A percentile compares a stretch with the other conserved stretches of the same genome.
These are phyloP conservation scores for Oncorhynchus nerka DNA, from an alignment of 2,113 vertebrate species.

Conservation along the genomic window DNA sequence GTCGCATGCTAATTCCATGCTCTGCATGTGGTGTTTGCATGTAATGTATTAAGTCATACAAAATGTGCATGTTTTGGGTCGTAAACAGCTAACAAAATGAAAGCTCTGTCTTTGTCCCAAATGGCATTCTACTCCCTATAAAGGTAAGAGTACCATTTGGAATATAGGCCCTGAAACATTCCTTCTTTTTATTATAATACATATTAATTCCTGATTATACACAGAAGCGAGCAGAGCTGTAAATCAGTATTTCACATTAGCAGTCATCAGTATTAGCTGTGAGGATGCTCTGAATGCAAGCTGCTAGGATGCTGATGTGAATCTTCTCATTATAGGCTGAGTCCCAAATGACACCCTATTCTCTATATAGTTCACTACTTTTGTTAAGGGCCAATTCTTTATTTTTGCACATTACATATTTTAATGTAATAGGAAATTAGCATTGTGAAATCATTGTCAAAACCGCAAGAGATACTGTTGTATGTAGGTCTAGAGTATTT, in stretches of 20 bases:
- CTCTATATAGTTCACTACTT: too few relatives aligned
- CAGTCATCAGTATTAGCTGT: conserved; percentile 31
- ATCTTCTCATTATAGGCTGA: background rate
- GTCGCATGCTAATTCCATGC: conserved; percentile 27
- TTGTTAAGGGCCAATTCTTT: too few relatives aligned
- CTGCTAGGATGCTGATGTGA: conserved; percentile 27
- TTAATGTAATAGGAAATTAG: too few relatives aligned
- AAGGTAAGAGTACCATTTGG: too few relatives aligned
- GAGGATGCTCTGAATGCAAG: conserved; percentile 25
- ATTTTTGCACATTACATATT: too few relatives aligned
- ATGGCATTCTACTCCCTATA: too few relatives aligned
- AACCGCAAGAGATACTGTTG: too few relatives aligned
- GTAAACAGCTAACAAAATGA: conserved; percentile 40
- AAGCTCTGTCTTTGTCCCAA: conserved; percentile 13
- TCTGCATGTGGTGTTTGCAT: background rate
- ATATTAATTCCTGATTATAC: conserved; percentile 40
- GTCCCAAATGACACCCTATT: background rate
- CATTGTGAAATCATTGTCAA: too few relatives aligned
- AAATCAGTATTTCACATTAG: conserved; percentile 45
- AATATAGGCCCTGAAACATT: too few relatives aligned
- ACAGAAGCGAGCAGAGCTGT: conserved; percentile 28
- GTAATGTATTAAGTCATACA: conserved; percentile 38
- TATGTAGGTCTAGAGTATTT: too few relatives aligned
- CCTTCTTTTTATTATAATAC: conserved; percentile 34
- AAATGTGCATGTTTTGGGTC: conserved; percentile 38